These are phyloP conservation scores for Mastomys coucha DNA, from an alignment of 2,113 vertebrate species.

Conservation along the genomic window DNA sequence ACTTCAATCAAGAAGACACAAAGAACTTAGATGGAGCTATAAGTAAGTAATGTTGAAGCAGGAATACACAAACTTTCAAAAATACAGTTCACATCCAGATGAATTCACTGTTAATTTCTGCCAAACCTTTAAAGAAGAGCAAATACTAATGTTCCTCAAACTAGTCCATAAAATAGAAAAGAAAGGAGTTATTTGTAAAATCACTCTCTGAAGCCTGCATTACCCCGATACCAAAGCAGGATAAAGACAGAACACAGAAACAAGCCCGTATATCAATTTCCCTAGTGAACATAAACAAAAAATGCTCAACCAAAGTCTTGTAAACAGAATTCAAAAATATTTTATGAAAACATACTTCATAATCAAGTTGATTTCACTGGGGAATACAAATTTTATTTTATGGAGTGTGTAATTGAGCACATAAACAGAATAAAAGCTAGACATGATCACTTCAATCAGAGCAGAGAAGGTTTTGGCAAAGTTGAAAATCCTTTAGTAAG, in stretches of 20 bases:
- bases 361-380: background rate
- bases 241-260: background rate
- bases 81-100: background rate
- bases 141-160: background rate
- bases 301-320: background rate
- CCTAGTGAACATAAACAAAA: background rate
- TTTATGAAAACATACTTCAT: background rate
- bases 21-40: background rate
- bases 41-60: background rate
- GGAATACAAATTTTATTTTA: background rate
- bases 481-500: background rate
- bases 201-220: background rate
- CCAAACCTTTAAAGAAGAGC: background rate
- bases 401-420: too few relatives aligned
- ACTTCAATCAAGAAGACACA: background rate
- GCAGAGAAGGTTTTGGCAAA: background rate
- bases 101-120: background rate
- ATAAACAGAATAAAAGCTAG: background rate
- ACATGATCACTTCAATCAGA: background rate
- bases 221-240: background rate
- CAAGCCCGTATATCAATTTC: background rate
- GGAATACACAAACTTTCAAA: background rate
- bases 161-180: background rate
- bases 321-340: background rate
- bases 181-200: background rate